A percentile compares a stretch with the other conserved stretches of the same genome.
Conservation (phyloP, 1,140 invertebrate genomes). For the Rhizoglyphus robini region DNA sequence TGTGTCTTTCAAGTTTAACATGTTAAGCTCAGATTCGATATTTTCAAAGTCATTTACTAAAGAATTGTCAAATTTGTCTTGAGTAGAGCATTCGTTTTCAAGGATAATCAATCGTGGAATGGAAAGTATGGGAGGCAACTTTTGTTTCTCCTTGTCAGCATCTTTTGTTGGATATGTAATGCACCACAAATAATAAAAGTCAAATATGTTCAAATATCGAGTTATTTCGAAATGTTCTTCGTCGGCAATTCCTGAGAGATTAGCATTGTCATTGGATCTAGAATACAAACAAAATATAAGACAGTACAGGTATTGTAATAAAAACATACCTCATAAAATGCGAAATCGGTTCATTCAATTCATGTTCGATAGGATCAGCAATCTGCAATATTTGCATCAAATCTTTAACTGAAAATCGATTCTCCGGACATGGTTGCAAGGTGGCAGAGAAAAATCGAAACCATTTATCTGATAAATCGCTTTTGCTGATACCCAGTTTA, state of each 20-base stretch:
- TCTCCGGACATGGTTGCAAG: constrained; percentile 8
- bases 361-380: not conserved
- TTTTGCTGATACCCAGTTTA: constrained; percentile 5
- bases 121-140: constrained; percentile 20
- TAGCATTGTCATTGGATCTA: not conserved
- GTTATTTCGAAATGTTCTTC: constrained; percentile 1
- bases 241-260: not conserved
- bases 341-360: constrained; percentile 15
- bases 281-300: not conserved
- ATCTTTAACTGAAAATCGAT: constrained; percentile 11
- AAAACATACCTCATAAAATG: not conserved
- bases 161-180: constrained; percentile 18
- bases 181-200: constrained; percentile 25
- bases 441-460: constrained; percentile 7
- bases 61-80: not conserved
- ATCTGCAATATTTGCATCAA: constrained; percentile 13
- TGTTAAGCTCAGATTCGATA: not conserved
- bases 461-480: constrained; percentile 11
- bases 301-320: no score
- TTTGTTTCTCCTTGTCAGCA: constrained; percentile 14
- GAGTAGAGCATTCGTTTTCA: constrained; percentile 14
- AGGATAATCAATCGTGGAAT: constrained; percentile 18
- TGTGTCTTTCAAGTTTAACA: not conserved
- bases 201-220: constrained; percentile 19
- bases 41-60: not conserved